A percentile compares a stretch with the other conserved stretches of the same genome.
Conservation (phyloP, 2,113 vertebrate genomes). For the Microtus oregoni region DNA sequence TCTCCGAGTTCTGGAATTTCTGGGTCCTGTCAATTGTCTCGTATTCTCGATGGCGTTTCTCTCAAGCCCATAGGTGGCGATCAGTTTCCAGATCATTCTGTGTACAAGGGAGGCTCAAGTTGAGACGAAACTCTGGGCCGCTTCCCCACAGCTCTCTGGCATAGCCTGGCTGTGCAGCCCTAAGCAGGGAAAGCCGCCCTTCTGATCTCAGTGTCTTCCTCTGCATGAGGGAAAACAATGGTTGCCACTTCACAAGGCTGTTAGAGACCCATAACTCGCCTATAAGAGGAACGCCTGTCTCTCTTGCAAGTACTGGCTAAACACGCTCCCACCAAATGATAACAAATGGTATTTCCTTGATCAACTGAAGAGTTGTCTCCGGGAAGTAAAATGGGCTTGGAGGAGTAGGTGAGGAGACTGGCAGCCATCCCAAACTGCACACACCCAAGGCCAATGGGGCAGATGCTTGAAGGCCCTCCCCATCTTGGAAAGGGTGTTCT, state of each 20-base stretch:
- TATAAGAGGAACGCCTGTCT: too few relatives aligned
- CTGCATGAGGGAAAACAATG: not conserved
- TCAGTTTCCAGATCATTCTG: not conserved
- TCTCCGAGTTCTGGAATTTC: not conserved
- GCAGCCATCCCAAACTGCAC: not conserved
- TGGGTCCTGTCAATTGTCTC: not conserved
- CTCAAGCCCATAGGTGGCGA: not conserved
- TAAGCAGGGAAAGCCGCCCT: not conserved
- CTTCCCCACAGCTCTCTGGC: not conserved
- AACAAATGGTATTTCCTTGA: not conserved
- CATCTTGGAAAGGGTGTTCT: conserved; percentile 4
- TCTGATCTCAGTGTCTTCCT: conserved; percentile 17
- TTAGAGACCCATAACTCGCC: not conserved
- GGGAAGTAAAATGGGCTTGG: not conserved
- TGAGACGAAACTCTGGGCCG: not conserved
- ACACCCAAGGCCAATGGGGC: not conserved
- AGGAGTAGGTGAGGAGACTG: conserved; percentile 10
- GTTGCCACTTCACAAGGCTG: not conserved
- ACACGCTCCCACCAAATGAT: not conserved
- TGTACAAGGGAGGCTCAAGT: not conserved
- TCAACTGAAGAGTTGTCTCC: not conserved
- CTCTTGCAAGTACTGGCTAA: accelerated
- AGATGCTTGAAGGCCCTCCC: not conserved
- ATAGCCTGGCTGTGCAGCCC: not conserved
- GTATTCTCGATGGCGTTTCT: not conserved